Base-by-base conservation (phyloP, 2,888 invertebrate species). In the Unio delphinus region DNA sequence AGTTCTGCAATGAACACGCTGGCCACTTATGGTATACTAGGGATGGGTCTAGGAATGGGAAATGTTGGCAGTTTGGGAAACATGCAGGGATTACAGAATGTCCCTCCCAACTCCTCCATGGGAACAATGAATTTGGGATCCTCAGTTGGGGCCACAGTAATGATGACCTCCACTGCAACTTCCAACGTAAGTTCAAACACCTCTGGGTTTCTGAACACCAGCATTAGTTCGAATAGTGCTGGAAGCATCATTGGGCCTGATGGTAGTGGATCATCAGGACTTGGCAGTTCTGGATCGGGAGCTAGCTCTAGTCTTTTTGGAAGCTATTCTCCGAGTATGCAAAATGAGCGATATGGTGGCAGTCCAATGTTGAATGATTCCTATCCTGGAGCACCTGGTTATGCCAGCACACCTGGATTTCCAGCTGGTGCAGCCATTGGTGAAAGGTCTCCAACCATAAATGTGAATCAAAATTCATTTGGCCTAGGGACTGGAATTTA, bases 1-100 rank as follows among this genome's bases (percentile, higher is more conserved):
- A 94, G 94, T 86, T 93, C 95, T 28, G 98, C 98, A 67, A 94
- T 99, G 90, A 94, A 95, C 82, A 95, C 97, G 66, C 93, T 99
- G 79, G 96, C 96, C 85, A 97, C 95, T 92, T 98, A 98, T 92
- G 93, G 93, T 78, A 95, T 98, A 86, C 93, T 98, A 78, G 96
- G 95, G 68, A 93, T 95, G 91, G 95, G 95, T 2, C 83, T 91
- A 23, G 82, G 83, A 45, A 68, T 86, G 65, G 80, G 81, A 65
- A 78, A 79, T 72, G 80, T 76, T 65, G 73, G 73, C 55, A 70
- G 76, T 80, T 90, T 83, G 88, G 89, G 77, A 68, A 74, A 80
- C 74, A 68, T 80, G 61, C 75, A 74, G 60, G 72, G 69, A 64
- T 75, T 75, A 64, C 69, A 67, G 56, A 66, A 65, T 66, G 65